Base-by-base conservation (phyloP, 2,888 invertebrate genomes). In the Caenorhabditis becei region DNA sequence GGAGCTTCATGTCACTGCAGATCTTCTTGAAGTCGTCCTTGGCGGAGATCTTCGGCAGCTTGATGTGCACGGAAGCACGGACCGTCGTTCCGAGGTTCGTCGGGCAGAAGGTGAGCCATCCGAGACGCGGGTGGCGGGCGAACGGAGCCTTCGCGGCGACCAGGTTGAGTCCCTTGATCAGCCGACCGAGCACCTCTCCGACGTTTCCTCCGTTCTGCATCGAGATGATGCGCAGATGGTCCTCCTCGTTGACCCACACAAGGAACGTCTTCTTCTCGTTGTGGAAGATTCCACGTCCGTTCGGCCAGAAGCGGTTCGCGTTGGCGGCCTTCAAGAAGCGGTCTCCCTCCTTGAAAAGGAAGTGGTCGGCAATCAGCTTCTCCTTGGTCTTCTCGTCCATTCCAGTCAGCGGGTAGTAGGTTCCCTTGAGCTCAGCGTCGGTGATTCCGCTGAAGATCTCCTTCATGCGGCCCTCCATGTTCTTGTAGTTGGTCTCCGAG, bases 321-420 rank as follows among this genome's bases (percentile, higher is more conserved):
- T 91, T 91, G 80, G 91, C 91, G 49, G 83, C 85, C 83, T 91
- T 89, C 66, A 91, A 85, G 86, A 89, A 90, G 69, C 87, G 83
- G 58, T 90, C 90, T 71, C 91, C 91, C 86, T 91, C 90, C 86
- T 90, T 91, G 88, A 91, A 91, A 62, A 97, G 94, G 95, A 97
- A 97, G 93, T 97, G 97, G 93, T 97, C 97, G 91, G 96, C 96
- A 92, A 97, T 97, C 91, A 97, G 94, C 93, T 97, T 95, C 93
- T 96, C 96, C 93, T 97, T 97, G 80, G 95, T 95, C 74, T 96
- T 95, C 93, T 97, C 97, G 93, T 95, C 95, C 97, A 91, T 91
- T 44, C 91, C 91, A 32, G 85, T 86, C 61, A 92, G 90, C 16
- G 92, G 91, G 83, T 89, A 90, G 86, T 92, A 92, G 23, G 84